A percentile compares a stretch with the other conserved stretches of the same genome.
These are phyloP conservation scores for Poeciliopsis presidionis DNA, from an alignment of 2,797 vertebrate genomes.

Conservation along the genomic window DNA sequence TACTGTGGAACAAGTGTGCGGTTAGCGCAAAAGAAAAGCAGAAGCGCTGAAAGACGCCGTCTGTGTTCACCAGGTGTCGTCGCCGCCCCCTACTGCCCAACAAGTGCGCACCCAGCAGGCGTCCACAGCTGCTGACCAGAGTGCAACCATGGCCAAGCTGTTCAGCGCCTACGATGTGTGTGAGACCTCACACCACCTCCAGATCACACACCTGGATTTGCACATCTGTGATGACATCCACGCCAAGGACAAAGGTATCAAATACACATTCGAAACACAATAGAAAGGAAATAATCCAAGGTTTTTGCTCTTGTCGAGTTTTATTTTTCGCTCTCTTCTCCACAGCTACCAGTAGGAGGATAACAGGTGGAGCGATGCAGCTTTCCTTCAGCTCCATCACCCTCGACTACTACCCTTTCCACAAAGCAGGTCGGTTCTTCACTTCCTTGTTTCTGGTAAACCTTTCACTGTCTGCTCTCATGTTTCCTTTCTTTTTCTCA, in stretches of 20 bases:
- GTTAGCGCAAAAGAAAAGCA: neutral
- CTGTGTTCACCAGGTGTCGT: conserved; percentile 79
- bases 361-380: conserved; percentile 97
- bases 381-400: conserved; percentile 95
- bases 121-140: conserved; percentile 85
- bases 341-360: conserved; percentile 87
- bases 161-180: conserved; percentile 93
- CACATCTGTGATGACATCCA: conserved; percentile 99
- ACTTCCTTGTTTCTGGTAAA: neutral
- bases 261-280: neutral
- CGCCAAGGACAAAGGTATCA: conserved; percentile 89
- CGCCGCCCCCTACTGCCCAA: conserved; percentile 82
- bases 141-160: conserved; percentile 88
- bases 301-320: neutral
- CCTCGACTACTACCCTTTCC: conserved; percentile 97
- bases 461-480: neutral
- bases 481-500: conserved; percentile 47
- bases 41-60: neutral
- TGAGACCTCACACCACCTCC: conserved; percentile 96
- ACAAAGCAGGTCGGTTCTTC: conserved; percentile 88
- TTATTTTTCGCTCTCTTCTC: neutral
- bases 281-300: neutral
- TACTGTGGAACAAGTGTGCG: too few relatives aligned
- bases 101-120: conserved; percentile 88
- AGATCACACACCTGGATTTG: conserved; percentile 95